Evolutionary conservation across 2,797 vertebrate genomes (phyloP), one percentile per base, ranked within the genome.

Genomic region (Perodicticus potto): DNA sequence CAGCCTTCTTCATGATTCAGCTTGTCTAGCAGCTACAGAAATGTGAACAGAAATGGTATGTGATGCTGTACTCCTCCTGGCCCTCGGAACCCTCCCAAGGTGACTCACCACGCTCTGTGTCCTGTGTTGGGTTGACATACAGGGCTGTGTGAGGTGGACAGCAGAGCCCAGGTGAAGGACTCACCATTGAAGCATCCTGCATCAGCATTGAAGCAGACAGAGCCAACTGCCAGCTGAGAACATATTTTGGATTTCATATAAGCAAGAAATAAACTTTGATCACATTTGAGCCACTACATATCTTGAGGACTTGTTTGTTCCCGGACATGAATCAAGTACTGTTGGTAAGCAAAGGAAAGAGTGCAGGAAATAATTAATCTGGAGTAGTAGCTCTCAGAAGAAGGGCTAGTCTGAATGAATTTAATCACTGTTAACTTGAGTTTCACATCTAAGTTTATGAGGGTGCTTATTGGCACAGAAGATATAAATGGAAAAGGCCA

Each of bases 401-500:
- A 95, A 95, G 88, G 97, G 16, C 86, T 90, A 40, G 43, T 86
- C 67, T 93, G 59, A 93, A 84, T 72, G 90, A 97, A 95, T n/a
- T 69, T 81, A 72, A 86, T 37, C 61, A 34, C 3, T 95, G 45
- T 69, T 96, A 91, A 76, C 81, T 81, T 87, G 81, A 37, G 0
- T 83, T 93, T 94, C 89, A 89, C 70, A 82, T 72, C 88, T 92
- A 97, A 89, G 95, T 87, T 88, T 91, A 90, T 0, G 6, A 59
- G 63, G 84, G 5, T 23, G 88, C 72, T 94, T 95, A 25, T 72
- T 84, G 29, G 87, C 95, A 96, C 43, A 93, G 84, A 83, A 0
- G 37, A 94, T 86, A 86, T 91, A 95, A 82, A 10, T 72, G 80
- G 76, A 93, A 92, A 89, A 87, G 72, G 93, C 73, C 82, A 96